These are phyloP conservation scores for Onthophagus sagittarius DNA, from an alignment of 2,888 invertebrate species.

Conservation along the genomic window DNA sequence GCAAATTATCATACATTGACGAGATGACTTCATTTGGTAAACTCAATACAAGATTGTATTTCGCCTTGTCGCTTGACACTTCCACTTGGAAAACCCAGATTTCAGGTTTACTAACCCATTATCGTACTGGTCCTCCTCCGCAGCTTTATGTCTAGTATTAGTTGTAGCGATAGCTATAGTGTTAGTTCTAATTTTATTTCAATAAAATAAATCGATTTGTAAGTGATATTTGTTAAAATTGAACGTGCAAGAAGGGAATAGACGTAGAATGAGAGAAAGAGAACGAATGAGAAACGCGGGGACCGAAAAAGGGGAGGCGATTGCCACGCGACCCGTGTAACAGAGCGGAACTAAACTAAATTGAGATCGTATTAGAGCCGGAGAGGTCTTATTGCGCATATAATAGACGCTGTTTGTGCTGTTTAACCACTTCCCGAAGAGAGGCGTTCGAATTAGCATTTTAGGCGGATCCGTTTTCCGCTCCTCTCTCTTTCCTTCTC, in stretches of 20 bases:
- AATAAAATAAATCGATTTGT: no score
- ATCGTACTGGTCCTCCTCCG: no score
- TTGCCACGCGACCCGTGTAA: conserved; percentile 52
- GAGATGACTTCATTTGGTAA: no score
- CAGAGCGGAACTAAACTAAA: conserved; percentile 54
- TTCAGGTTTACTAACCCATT: no score
- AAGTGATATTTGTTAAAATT: no score
- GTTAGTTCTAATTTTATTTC: no score
- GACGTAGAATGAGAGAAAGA: background rate
- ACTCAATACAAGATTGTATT: no score
- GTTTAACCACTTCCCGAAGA: conserved; percentile 51
- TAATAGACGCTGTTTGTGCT: conserved; percentile 53
- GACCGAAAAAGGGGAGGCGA: conserved; percentile 36
- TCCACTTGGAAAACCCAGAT: no score
- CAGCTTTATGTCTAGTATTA: no score
- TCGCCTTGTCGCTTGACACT: no score
- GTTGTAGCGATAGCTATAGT: no score
- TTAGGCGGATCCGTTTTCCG: conserved; percentile 42
- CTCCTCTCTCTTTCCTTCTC: background rate
- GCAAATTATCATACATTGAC: no score
- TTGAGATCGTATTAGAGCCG: conserved; percentile 53
- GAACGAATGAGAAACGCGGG: conserved; percentile 35
- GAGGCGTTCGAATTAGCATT: conserved; percentile 48
- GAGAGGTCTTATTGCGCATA: conserved; percentile 52
- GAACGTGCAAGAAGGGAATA: background rate